Base-by-base conservation (phyloP, 2,113 vertebrate genomes). In the Baryphthengus martii region DNA sequence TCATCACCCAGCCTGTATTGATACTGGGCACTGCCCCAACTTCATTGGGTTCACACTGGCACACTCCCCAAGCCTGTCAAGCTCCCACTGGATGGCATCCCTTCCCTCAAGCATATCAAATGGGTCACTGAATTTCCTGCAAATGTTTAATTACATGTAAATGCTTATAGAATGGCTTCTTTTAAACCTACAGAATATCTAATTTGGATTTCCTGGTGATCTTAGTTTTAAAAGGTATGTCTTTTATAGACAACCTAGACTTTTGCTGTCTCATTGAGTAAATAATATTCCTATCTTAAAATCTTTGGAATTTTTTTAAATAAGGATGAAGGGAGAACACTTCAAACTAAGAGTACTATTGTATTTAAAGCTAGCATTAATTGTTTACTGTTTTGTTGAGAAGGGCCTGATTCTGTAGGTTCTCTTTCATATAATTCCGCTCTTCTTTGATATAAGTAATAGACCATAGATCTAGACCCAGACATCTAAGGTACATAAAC, bases 121-220 rank as follows among this genome's bases (percentile, higher is more conserved):
- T 20, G 8, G 15, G 3, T 59, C 35, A 55, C 0, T 77, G 42
- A 49, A 77, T 78, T 73, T 65, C 59, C 20, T 65, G 18, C 14
- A 73, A 68, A 73, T 50, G 7, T 67, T 58, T 81, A 70, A 39
- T 59, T 68, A 68, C 7, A 68, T 11, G 17, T 5, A 90, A 94
- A 56, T 45, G 2, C 3, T 15, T 59, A 50, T 31, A 39, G 56
- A 50, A 1, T 13, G 0, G 11, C 2, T 59, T 63, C 6, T 73
- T 84, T 73, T 23, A 91, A 68, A 81, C 37, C 44, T 56, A 23
- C 9, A 18, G n/a, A 84, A 16, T 26, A 87, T 17, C 35, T 31
- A 15, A 56, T 55, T n/a, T 45, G 23, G 23, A 73, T 73, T 93
- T 68, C 29, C 62, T 47, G 28, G 37, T 65, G 18, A 76, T 84